phyloP scores from a whole-genome alignment of 2,888 invertebrate species.

The Eudemis profundana region DNA sequence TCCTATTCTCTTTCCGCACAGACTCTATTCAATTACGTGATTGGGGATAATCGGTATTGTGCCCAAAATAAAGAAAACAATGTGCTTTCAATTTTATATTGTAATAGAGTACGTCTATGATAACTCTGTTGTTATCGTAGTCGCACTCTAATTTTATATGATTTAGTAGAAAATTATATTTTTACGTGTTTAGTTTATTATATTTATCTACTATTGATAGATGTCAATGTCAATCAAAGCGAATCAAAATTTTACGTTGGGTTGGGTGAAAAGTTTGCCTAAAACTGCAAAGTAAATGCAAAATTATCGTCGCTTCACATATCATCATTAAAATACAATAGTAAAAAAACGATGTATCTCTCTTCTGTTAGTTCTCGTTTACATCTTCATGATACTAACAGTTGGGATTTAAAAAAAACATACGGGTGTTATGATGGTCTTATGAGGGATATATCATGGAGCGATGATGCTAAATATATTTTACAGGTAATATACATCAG shows the following conservation, averaged over 20 bases:
- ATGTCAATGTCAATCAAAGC: constrained; percentile 6
- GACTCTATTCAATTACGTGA: no score
- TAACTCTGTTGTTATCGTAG: no score
- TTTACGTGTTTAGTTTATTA: constrained; percentile 8
- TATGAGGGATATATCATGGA: constrained; percentile 78
- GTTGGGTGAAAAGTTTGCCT: constrained; percentile 29
- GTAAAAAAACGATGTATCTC: constrained; percentile 77
- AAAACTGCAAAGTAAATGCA: constrained; percentile 16
- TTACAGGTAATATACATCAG: constrained; percentile 67
- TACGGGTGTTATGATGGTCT: constrained; percentile 79
- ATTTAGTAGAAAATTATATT: constrained; percentile 12
- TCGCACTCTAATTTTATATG: no score
- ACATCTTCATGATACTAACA: constrained; percentile 82
- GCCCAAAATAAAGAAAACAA: no score
- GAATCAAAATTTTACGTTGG: constrained; percentile 44
- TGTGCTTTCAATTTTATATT: no score
- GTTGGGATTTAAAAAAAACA: constrained; percentile 82
- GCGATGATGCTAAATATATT: constrained; percentile 81
- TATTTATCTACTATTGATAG: constrained; percentile 9
- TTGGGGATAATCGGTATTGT: no score
- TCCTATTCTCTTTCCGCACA: no score
- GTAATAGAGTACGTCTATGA: no score
- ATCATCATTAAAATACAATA: constrained; percentile 1
- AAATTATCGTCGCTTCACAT: constrained; percentile 34
- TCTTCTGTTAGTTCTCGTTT: constrained; percentile 84